These are phyloP conservation scores for Oncorhynchus masou DNA, from an alignment of 2,113 vertebrate genomes.

Conservation along the genomic window DNA sequence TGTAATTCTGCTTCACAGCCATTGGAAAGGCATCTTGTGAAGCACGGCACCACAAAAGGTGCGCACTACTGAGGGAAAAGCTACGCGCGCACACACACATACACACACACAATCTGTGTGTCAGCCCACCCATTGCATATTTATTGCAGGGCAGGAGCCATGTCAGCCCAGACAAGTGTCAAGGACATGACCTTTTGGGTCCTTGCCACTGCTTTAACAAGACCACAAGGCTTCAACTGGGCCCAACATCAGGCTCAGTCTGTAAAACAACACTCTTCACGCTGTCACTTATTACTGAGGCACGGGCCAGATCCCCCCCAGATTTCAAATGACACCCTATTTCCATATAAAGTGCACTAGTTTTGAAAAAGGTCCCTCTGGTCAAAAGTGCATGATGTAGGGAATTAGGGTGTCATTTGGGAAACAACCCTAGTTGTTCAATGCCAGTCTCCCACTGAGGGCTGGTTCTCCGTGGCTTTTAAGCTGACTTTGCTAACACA, in stretches of 20 bases:
- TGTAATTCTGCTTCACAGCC: neutral
- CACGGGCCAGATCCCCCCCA: no score
- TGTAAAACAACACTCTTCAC: neutral
- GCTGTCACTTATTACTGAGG: neutral
- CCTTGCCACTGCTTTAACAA: constrained; percentile 3
- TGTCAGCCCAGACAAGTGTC: no score
- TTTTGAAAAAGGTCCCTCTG: no score
- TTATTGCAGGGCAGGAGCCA: neutral
- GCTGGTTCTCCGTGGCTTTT: neutral
- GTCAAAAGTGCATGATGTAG: no score
- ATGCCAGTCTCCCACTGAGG: neutral
- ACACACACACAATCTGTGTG: no score
- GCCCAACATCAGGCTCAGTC: neutral
- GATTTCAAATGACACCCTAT: no score
- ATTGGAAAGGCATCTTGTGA: neutral
- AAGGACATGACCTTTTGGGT: neutral
- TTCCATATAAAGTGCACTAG: no score
- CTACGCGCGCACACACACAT: no score
- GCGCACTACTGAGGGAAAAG: no score
- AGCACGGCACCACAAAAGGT: no score
- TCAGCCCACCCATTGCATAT: no score
- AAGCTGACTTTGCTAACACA: neutral
- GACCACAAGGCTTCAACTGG: neutral
- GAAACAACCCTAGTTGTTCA: neutral
- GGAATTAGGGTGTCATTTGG: no score